Conservation (phyloP, 2,888 invertebrate species). For the Epinotia brunnichana region DNA sequence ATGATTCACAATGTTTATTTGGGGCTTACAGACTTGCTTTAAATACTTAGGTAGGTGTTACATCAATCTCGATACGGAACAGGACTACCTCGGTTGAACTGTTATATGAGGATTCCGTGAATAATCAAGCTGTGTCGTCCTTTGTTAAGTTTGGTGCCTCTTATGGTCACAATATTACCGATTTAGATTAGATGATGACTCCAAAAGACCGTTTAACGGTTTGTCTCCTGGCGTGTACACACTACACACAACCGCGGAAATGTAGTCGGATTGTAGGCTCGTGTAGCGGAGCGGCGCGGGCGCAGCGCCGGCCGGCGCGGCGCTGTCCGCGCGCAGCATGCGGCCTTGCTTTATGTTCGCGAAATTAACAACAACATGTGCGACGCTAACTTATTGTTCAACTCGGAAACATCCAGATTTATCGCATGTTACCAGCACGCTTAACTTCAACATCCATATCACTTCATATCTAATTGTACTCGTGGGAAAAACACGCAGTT, state of each 20-base stretch:
- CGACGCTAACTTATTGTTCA: constrained; percentile 64
- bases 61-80: too few species aligned
- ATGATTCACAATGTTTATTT: neutral
- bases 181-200: constrained; percentile 19
- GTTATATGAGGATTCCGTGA: too few species aligned
- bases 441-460: constrained; percentile 58
- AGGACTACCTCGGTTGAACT: too few species aligned
- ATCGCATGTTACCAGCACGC: constrained; percentile 53
- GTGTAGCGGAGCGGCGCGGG: constrained; percentile 23
- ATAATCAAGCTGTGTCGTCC: too few species aligned
- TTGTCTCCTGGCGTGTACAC: neutral
- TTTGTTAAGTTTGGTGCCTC: neutral
- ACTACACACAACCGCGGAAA: constrained; percentile 27
- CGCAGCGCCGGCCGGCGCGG: constrained; percentile 22
- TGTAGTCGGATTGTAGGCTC: constrained; percentile 33
- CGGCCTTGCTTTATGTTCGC: constrained; percentile 56
- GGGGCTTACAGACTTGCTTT: too few species aligned
- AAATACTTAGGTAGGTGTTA: too few species aligned
- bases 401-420: constrained; percentile 66
- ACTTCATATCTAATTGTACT: constrained; percentile 42
- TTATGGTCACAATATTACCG: constrained; percentile 5
- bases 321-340: constrained; percentile 63
- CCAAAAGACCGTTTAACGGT: constrained; percentile 30
- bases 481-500: constrained; percentile 40
- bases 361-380: constrained; percentile 72